phyloP scores from a whole-genome alignment of 2,113 vertebrate species.

The Penelope pileata region DNA sequence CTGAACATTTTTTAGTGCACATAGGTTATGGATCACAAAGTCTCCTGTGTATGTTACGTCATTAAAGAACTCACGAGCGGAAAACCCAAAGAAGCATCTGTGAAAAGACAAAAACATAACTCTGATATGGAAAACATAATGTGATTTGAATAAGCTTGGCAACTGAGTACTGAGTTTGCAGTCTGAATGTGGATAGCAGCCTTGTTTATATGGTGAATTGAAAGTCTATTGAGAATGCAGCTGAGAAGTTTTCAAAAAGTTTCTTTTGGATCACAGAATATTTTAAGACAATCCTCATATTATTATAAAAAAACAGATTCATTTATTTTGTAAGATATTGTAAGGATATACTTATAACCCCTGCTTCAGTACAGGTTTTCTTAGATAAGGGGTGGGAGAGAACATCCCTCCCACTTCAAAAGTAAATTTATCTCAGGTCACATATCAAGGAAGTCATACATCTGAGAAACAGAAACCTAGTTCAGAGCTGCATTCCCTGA shows the following conservation, averaged over 20 bases:
- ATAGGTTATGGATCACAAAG: not conserved
- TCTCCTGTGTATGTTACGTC: not conserved
- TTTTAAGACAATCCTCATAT: not conserved
- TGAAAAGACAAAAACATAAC: not conserved
- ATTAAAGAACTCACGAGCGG: not conserved
- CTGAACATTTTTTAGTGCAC: not conserved
- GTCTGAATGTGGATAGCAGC: not conserved
- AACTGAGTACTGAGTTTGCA: not conserved
- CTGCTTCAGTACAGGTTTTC: not conserved
- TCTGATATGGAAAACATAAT: not conserved
- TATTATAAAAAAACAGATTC: not conserved
- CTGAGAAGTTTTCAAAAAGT: not conserved
- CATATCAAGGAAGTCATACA: not conserved
- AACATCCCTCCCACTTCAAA: not conserved
- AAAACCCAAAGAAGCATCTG: not conserved
- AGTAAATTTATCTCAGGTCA: not conserved
- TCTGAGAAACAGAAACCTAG: not conserved
- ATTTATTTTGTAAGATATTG: not conserved
- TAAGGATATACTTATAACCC: not conserved
- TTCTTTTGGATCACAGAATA: not conserved
- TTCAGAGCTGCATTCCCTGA: fast-evolving
- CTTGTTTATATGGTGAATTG: not conserved
- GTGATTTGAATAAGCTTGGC: not conserved
- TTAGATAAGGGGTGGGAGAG: not conserved
- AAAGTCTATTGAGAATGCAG: not conserved